These are phyloP conservation scores for Alouatta caraya DNA, from an alignment of 2,797 vertebrate genomes.

Conservation along the genomic window DNA sequence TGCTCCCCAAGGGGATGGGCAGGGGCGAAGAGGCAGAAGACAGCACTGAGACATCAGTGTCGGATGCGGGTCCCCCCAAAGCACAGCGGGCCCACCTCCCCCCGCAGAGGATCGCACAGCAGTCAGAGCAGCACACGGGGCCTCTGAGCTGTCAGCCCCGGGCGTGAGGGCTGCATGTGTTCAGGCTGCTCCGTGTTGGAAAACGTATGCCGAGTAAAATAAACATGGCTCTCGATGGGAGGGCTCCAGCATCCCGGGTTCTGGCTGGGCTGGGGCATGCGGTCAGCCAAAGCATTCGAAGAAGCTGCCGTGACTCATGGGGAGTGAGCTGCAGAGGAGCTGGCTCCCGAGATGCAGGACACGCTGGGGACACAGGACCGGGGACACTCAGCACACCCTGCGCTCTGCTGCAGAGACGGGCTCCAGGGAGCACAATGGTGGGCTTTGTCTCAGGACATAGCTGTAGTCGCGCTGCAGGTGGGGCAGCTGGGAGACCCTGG, in stretches of 20 bases:
- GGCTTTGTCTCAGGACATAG: not conserved
- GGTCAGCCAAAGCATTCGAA: not conserved
- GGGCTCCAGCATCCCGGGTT: not conserved
- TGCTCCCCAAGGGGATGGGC: not conserved
- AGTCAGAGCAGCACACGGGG: rapidly evolving
- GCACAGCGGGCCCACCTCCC: not conserved
- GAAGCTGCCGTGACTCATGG: not conserved
- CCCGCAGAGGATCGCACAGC: not conserved
- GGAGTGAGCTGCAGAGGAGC: not conserved
- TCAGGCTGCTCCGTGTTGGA: not conserved
- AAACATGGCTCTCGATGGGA: not conserved
- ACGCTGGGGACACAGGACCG: not conserved
- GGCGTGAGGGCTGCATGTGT: not conserved
- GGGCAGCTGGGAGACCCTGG: no score
- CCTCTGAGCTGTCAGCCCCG: not conserved
- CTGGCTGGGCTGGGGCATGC: not conserved
- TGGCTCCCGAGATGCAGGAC: not conserved
- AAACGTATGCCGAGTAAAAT: conserved; percentile 42
- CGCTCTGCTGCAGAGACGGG: no score
- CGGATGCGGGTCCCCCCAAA: not conserved
- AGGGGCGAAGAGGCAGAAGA: not conserved
- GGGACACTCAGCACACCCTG: not conserved
- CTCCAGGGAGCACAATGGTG: no score
- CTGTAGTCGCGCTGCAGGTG: not conserved
- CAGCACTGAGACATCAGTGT: not conserved